Evolutionary conservation across 2,113 vertebrate species (phyloP), one percentile per base, ranked within the genome.

Genomic region (Gobius niger): DNA sequence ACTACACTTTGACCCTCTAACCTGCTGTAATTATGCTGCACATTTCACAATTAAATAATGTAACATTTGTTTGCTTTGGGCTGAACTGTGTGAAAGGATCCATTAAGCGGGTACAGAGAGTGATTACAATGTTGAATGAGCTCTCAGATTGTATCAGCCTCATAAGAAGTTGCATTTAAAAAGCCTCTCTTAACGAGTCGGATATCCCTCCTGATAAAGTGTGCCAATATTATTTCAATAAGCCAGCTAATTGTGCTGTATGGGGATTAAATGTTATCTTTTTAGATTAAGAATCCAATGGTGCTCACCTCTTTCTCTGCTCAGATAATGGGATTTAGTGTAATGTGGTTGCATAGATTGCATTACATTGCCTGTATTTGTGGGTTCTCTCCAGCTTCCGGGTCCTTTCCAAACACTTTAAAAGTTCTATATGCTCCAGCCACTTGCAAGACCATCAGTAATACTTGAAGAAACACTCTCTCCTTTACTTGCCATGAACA

Each of bases 161-260:
- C 79, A 64, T 63, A 53, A 9, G 9, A 47, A 34, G 16, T 11
- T 24, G 24, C 19, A 67, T 61, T 61, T 41, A 72, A 68, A 44
- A 42, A 68, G n/a, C 14, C 19, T 0, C 6, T 60, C 51, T 63
- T 49, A 63, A 7, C 47, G 76, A 74, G 68, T 82, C 11, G 12
- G 80, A 88, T 80, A 77, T 91, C 81, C 90, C 67, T 14, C 7
- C 68, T 76, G 82, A 91, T 90, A 90, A 84, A 11, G 14, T 19
- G 18, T 47, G 46, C 34, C 51, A 63, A 62, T 60, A 24, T 50
- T 41, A 24, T 50, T 40, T 67, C 62, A 49, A 1, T 51, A 44
- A 11, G 13, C 24, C 6, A 57, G 47, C 24, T 69, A 44, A 65
- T 47, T 15, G 53, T 63, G 75, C 80, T 1, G 6, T 12, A 49